A percentile compares a stretch with the other conserved stretches of the same genome.
Evolutionary conservation across 2,888 invertebrate species (phyloP).

Genomic region (Quadroppia sp.): DNA sequence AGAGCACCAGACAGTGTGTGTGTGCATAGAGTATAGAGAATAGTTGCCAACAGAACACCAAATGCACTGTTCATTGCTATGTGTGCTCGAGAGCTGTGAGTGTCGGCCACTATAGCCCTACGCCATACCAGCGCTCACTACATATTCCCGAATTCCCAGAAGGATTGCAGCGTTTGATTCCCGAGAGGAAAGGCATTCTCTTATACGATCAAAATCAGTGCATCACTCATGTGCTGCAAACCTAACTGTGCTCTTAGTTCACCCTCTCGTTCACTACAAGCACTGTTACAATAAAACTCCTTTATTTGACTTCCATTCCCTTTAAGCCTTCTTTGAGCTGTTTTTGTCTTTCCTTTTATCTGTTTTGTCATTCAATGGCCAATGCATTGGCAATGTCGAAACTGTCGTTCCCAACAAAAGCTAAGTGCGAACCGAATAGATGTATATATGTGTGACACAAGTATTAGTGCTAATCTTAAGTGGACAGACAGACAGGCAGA

Average conservation of each 20-base stretch:
- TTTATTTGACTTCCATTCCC: not conserved
- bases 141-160: not conserved
- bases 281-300: not conserved
- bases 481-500: not conserved
- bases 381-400: not conserved
- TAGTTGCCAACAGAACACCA: slow-evolving; percentile 6
- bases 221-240: slow-evolving; percentile 25
- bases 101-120: slow-evolving; percentile 5
- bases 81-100: not conserved
- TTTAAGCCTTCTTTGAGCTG: slow-evolving; percentile 13
- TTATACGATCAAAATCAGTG: slow-evolving; percentile 31
- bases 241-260: not conserved
- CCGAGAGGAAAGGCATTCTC: not conserved
- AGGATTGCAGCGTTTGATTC: slow-evolving; percentile 12
- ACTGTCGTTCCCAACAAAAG: not conserved
- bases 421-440: slow-evolving; percentile 9
- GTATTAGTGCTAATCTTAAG: slow-evolving; percentile 8
- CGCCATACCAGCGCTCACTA: not conserved
- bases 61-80: not conserved
- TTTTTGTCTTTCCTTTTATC: slow-evolving; percentile 19
- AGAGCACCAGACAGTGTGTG: not conserved
- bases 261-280: not conserved
- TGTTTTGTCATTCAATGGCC: not conserved
- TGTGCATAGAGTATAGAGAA: not conserved
- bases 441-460: not conserved